phyloP scores from a whole-genome alignment of 2,113 vertebrate genomes.

The Heterocephalus glaber region DNA sequence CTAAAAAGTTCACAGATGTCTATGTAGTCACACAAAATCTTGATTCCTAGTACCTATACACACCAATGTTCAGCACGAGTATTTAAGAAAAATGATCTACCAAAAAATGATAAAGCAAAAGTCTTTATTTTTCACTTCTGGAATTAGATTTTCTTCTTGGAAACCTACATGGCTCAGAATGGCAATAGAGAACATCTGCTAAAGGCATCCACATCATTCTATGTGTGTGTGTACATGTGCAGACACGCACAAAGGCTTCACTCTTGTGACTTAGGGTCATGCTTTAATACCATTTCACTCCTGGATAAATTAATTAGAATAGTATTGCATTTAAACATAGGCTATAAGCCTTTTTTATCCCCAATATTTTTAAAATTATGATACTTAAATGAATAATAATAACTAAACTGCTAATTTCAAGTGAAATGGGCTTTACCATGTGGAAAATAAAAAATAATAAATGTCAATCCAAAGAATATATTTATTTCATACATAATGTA shows the following conservation, averaged over 20 bases:
- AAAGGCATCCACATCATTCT: background rate
- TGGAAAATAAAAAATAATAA: conserved; percentile 75
- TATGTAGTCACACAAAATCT: background rate
- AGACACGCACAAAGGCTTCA: background rate
- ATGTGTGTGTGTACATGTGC: background rate
- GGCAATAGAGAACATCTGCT: background rate
- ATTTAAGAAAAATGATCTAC: conserved; percentile 6
- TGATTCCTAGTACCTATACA: background rate
- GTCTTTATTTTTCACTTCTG: background rate
- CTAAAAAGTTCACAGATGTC: conserved; percentile 12
- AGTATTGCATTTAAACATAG: conserved; percentile 46
- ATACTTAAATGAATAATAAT: background rate
- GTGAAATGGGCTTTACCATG: conserved; percentile 49
- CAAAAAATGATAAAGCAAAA: background rate
- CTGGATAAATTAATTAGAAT: conserved; percentile 35
- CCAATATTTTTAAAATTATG: background rate
- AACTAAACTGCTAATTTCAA: conserved; percentile 16
- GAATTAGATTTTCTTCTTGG: background rate
- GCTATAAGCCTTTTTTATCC: background rate
- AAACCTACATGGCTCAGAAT: background rate
- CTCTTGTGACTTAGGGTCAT: background rate
- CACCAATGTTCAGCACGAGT: conserved; percentile 1
- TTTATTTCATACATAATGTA: conserved; percentile 82
- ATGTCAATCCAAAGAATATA: conserved; percentile 75
- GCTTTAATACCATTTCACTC: background rate